Conservation (phyloP, 2,797 vertebrate species). For the Halcyon chelicuti region DNA sequence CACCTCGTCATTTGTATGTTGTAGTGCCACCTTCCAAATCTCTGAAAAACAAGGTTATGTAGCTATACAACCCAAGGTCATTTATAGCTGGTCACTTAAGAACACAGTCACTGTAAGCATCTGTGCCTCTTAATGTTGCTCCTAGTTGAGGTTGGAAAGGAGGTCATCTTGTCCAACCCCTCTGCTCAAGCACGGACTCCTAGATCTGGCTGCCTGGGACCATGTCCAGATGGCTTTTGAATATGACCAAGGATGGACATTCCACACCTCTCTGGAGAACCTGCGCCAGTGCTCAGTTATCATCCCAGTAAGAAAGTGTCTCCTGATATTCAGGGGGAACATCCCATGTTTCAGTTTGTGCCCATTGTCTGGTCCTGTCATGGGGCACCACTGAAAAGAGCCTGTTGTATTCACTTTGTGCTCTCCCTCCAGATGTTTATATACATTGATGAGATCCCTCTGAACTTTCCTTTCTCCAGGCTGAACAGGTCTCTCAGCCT, state of each 20-base stretch:
- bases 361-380: neutral
- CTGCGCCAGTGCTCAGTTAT: neutral
- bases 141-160: neutral
- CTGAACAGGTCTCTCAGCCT: neutral
- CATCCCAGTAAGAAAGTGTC: neutral
- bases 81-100: neutral
- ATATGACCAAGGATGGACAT: neutral
- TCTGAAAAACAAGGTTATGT: neutral
- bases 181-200: neutral
- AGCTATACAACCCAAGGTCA: neutral
- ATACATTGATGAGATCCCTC: neutral
- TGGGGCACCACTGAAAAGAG: neutral
- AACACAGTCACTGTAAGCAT: neutral
- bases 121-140: neutral
- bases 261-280: neutral
- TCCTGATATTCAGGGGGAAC: neutral
- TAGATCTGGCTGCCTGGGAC: neutral
- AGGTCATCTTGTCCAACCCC: neutral
- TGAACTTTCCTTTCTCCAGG: neutral
- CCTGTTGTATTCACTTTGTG: neutral
- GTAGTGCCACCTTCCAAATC: neutral
- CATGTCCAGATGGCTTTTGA: neutral
- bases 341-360: neutral
- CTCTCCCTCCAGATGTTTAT: neutral
- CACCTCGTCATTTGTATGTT: neutral